Evolutionary conservation across 2,113 vertebrate genomes (phyloP).

Genomic region (Phaethornis superciliosus): DNA sequence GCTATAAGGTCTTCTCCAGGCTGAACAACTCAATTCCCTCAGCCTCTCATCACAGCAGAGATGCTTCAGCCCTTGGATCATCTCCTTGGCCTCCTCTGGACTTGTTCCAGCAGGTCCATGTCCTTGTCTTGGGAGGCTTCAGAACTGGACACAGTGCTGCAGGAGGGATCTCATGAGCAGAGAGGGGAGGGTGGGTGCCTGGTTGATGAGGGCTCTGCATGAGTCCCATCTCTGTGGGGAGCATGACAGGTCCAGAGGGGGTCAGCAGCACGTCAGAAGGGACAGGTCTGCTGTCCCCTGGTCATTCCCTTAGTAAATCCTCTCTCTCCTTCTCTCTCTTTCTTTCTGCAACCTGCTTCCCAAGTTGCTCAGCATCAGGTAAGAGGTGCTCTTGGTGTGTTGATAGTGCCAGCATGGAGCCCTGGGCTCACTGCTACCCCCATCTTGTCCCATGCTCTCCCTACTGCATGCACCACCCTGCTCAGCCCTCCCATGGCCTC

Average conservation of each 20-base stretch:
- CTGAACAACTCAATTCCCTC: no score
- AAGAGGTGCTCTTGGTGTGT: conserved; percentile 37
- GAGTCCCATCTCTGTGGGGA: neutral
- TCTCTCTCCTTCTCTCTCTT: conserved; percentile 55
- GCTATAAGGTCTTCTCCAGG: no score
- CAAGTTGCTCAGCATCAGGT: conserved; percentile 65
- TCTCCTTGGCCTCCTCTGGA: no score
- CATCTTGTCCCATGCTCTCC: neutral
- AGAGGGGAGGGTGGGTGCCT: neutral
- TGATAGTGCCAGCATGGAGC: neutral
- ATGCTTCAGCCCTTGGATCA: no score
- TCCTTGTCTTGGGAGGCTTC: no score
- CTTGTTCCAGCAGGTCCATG: no score
- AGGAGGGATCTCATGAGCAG: no score
- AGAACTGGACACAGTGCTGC: no score
- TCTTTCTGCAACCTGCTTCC: conserved; percentile 68
- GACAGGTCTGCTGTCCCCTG: neutral
- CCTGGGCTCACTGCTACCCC: neutral
- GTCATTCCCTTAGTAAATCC: neutral
- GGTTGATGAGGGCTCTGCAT: neutral
- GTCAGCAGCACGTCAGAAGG: neutral
- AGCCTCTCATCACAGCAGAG: no score
- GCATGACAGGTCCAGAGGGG: neutral
- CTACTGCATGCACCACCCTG: neutral
- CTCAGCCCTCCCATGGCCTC: neutral